These are phyloP conservation scores for Mastomys coucha DNA, from an alignment of 2,113 vertebrate genomes.

Conservation along the genomic window DNA sequence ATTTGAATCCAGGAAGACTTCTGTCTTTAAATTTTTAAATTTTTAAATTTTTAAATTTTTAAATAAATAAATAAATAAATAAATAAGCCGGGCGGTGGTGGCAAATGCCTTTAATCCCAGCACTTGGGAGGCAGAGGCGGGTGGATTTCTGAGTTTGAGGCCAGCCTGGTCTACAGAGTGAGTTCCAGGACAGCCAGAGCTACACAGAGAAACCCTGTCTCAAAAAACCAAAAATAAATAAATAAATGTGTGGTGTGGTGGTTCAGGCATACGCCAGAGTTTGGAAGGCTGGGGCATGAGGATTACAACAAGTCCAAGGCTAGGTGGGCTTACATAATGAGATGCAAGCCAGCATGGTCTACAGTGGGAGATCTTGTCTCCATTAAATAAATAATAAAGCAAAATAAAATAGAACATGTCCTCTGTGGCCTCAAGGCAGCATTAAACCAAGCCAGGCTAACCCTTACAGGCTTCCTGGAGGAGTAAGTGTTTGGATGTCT, in stretches of 20 bases:
- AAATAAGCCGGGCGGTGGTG: no score
- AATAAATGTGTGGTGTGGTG: not conserved
- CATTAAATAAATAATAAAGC: not conserved
- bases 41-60: no score
- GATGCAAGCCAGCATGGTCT: not conserved
- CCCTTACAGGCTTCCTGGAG: constrained; percentile 21
- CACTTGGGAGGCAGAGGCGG: no score
- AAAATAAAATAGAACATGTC: not conserved
- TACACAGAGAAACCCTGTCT: no score
- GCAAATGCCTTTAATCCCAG: no score
- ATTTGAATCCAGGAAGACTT: not conserved
- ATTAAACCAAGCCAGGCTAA: not conserved
- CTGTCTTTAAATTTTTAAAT: not conserved
- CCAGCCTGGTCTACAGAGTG: no score
- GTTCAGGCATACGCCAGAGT: not conserved
- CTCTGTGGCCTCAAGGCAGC: not conserved
- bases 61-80: not conserved
- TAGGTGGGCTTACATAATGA: not conserved
- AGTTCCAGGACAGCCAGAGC: no score
- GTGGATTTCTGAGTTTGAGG: no score
- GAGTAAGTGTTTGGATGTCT: not conserved
- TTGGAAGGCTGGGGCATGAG: not conserved
- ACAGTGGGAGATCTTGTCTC: not conserved
- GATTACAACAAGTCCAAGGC: not conserved
- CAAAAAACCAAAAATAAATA: not conserved